Evolutionary conservation across 2,797 vertebrate species (phyloP).

Genomic region (Oreochromis mossambicus): DNA sequence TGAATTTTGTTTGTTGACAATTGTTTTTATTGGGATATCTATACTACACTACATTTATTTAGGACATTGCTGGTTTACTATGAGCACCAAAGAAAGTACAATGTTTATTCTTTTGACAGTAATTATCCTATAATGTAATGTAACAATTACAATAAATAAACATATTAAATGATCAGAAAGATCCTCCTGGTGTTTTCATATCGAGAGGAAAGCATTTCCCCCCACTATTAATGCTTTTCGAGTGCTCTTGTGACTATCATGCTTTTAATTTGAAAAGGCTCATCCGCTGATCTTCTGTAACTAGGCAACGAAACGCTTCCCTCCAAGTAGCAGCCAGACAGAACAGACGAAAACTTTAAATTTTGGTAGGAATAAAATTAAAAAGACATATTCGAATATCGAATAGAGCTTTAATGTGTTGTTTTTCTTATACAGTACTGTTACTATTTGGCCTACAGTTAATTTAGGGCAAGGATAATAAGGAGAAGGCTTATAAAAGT

Average conservation of each 20-base stretch:
- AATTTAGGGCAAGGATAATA: not conserved
- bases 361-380: not conserved
- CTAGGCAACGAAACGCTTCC: not conserved
- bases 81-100: not conserved
- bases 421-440: not conserved
- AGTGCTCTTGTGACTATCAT: not conserved
- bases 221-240: not conserved
- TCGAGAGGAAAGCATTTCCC: not conserved
- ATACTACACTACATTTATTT: not conserved
- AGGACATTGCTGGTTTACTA: not conserved
- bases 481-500: not conserved
- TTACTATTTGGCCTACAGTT: not conserved
- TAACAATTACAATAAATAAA: not conserved
- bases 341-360: not conserved
- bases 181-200: not conserved
- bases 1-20: not conserved
- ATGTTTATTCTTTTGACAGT: not conserved
- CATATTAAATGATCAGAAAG: not conserved
- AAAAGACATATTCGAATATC: not conserved
- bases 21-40: not conserved
- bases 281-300: not conserved
- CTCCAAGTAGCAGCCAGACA: not conserved
- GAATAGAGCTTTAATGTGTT: not conserved
- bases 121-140: not conserved
- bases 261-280: slow-evolving; percentile 24